Conservation (phyloP, 2,797 vertebrate species). For the Anguilla marmorata region DNA sequence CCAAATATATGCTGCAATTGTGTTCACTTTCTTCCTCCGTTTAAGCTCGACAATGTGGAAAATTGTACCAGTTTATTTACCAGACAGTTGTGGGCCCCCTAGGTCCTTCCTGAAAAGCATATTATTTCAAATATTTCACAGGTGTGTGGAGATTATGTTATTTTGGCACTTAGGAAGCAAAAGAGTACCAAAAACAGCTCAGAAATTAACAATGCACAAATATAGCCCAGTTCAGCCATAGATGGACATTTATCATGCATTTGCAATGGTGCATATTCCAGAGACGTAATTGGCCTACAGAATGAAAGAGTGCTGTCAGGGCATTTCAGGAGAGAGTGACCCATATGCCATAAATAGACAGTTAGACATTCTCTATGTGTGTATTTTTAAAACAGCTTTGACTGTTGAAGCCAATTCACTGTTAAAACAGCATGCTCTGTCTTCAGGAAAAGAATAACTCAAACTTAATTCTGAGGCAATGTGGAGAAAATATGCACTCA, state of each 20-base stretch:
- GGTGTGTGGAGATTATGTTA: neutral
- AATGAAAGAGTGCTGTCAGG: constrained; percentile 50
- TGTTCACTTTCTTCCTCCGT: neutral
- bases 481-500: neutral
- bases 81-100: neutral
- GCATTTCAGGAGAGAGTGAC: constrained; percentile 65
- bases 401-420: constrained; percentile 44
- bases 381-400: constrained; percentile 50
- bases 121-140: neutral
- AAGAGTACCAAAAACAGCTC: constrained; percentile 31
- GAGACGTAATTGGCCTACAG: constrained; percentile 53
- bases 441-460: constrained; percentile 22
- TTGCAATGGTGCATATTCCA: neutral
- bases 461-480: constrained; percentile 24
- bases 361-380: constrained; percentile 52
- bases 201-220: neutral
- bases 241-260: constrained; percentile 51
- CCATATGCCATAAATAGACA: constrained; percentile 69
- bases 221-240: constrained; percentile 25
- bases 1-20: neutral
- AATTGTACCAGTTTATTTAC: neutral
- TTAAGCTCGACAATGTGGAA: neutral
- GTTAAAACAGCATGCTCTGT: constrained; percentile 21
- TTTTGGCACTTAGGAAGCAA: constrained; percentile 19
- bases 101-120: neutral